phyloP scores from a whole-genome alignment of 2,797 vertebrate species.

The Calcarius lapponicus region DNA sequence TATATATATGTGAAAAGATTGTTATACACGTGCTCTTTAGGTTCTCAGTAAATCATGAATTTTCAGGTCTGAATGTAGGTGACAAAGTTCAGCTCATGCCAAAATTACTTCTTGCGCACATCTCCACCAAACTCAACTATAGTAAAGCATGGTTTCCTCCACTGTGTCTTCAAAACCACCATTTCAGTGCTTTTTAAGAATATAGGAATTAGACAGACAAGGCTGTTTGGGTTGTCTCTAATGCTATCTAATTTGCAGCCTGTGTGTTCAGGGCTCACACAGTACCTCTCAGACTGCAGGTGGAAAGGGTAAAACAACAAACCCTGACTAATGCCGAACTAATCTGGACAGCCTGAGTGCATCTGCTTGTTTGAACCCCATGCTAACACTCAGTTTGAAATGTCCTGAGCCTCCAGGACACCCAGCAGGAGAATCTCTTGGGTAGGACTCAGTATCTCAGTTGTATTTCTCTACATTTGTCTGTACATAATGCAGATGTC shows the following conservation, averaged over 20 bases:
- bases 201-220: not conserved
- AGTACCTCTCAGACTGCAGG: not conserved
- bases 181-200: not conserved
- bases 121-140: not conserved
- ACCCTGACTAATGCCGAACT: not conserved
- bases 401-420: not conserved
- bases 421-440: not conserved
- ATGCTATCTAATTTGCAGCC: not conserved
- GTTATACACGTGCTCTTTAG: not conserved
- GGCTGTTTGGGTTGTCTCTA: not conserved
- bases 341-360: not conserved
- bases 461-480: not conserved
- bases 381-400: not conserved
- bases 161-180: not conserved
- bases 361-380: not conserved
- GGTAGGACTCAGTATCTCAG: not conserved
- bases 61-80: not conserved
- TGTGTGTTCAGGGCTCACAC: not conserved
- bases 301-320: not conserved
- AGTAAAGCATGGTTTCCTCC: not conserved
- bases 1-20: not conserved
- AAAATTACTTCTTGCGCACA: not conserved
- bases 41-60: not conserved
- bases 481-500: accelerated
- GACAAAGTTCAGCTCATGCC: not conserved